Conservation (phyloP, 2,113 vertebrate genomes). For the Protomyctophum bolini region DNA sequence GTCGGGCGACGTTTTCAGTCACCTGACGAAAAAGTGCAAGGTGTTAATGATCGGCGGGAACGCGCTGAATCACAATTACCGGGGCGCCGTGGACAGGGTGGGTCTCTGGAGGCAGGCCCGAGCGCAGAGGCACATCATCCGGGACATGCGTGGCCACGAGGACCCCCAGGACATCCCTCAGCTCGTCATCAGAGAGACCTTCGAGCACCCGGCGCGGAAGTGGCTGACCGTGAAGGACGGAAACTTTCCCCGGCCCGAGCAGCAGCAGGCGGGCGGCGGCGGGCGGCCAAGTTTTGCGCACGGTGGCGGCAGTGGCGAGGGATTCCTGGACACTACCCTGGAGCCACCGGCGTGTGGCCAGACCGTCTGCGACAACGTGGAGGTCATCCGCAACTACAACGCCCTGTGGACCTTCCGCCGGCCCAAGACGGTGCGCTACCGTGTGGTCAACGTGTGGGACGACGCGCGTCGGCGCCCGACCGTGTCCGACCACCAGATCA, state of each 20-base stretch:
- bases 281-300: slow-evolving; percentile 71
- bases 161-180: slow-evolving; percentile 85
- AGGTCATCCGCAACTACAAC: slow-evolving; percentile 93
- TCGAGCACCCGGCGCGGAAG: slow-evolving; percentile 86
- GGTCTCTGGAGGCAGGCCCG: slow-evolving; percentile 90
- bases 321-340: slow-evolving; percentile 86
- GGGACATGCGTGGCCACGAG: slow-evolving; percentile 85
- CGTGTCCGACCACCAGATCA: slow-evolving; percentile 90
- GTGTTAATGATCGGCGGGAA: slow-evolving; percentile 95
- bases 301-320: slow-evolving; percentile 74
- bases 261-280: slow-evolving; percentile 56
- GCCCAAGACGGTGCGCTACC: slow-evolving; percentile 91
- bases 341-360: slow-evolving; percentile 94
- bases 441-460: slow-evolving; percentile 90
- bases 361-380: slow-evolving; percentile 91
- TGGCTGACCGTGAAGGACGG: slow-evolving; percentile 95
- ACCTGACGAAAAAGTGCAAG: slow-evolving; percentile 94
- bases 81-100: slow-evolving; percentile 89
- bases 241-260: slow-evolving; percentile 83
- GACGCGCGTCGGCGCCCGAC: slow-evolving; percentile 84
- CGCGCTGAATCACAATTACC: slow-evolving; percentile 91
- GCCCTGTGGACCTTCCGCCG: slow-evolving; percentile 85
- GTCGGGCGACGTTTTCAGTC: slow-evolving; percentile 93
- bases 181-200: slow-evolving; percentile 92
- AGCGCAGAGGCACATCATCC: slow-evolving; percentile 88